Base-by-base conservation (phyloP, 1,140 invertebrate genomes). In the Leptinotarsa undecemlineata region DNA sequence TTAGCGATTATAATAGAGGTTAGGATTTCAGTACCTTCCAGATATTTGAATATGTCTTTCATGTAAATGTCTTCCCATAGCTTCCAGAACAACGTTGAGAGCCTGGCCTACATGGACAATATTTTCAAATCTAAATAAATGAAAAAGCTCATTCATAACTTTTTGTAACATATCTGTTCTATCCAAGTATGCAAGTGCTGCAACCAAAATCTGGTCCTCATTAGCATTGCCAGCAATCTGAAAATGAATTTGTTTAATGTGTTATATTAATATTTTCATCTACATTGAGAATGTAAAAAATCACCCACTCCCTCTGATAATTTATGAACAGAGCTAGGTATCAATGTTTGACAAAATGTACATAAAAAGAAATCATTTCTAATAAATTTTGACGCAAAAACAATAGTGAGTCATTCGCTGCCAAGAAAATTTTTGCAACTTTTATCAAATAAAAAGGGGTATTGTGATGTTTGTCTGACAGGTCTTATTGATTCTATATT, bases 21-120 rank as follows among this genome's bases (percentile, higher is more conserved):
- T 42, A 42, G 33, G 33, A 42, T 42, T 42, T 11, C 33, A 42
- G 11, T 84, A 95, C 93, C 93, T 96, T 85, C 95, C 95, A 77
- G 95, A 95, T 80, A 97, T 97, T 86, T 98, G 96, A 81, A 98
- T 94, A 79, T 95, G 92, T 83, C 94, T 95, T 77, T 96, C 93
- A 74, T 86, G 86, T 13, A 93, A 84, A 87, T 97, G 94, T 75
- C 90, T 88, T 77, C 94, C 91, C 95, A 98, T 97, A 6, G 94
- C 93, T 82, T 93, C 89, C 11, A 97, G 87, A 19, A 97, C 93
- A 64, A 94, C 90, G 82, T 89, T 89, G 8, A 96, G 85, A 19
- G 94, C 92, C 74, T 90, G 89, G 77, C 91, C 89, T 79, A 92
- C 89, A 81, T 92, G 88, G 72, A 89, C 87, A 85, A 91, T 93